A percentile compares a stretch with the other conserved stretches of the same genome.
Evolutionary conservation across 2,888 invertebrate genomes (phyloP).

Genomic region (Sarcophaga caerulescens): DNA sequence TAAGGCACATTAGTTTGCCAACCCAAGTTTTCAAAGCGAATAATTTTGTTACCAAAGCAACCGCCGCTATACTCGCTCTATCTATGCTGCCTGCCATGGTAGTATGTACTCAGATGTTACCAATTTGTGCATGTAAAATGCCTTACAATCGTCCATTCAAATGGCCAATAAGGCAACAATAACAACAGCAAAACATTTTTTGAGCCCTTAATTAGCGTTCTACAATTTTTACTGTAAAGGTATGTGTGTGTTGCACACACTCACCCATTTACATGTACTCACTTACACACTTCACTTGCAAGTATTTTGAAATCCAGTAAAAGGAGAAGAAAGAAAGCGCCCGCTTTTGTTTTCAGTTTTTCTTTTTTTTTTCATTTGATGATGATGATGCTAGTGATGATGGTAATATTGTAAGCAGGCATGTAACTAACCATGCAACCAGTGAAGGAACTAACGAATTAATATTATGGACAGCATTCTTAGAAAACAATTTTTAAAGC

Average conservation of each 20-base stretch:
- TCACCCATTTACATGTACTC: no score
- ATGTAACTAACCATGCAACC: conserved; percentile 30
- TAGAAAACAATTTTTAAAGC: conserved; percentile 69
- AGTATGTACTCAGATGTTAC: conserved; percentile 17
- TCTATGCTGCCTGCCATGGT: conserved; percentile 2
- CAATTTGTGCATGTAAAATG: conserved; percentile 55
- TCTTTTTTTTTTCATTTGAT: conserved; percentile 13
- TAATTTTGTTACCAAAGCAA: conserved; percentile 34
- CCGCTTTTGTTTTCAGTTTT: neutral
- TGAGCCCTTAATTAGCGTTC: conserved; percentile 76
- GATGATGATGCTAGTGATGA: conserved; percentile 30
- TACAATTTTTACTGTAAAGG: conserved; percentile 34
- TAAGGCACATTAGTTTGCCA: conserved; percentile 65
- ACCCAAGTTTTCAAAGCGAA: conserved; percentile 39
- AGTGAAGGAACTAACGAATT: neutral
- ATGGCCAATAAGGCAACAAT: conserved; percentile 32
- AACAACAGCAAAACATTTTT: conserved; percentile 55
- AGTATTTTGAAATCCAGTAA: neutral
- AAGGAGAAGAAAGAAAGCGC: conserved; percentile 51
- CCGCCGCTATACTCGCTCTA: conserved; percentile 37
- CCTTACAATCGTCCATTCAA: conserved; percentile 13
- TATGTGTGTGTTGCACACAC: no score
- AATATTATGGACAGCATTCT: conserved; percentile 64
- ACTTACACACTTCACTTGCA: no score
- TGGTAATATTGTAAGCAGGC: neutral